phyloP scores from a whole-genome alignment of 2,797 vertebrate genomes.

The Psittacula echo region DNA sequence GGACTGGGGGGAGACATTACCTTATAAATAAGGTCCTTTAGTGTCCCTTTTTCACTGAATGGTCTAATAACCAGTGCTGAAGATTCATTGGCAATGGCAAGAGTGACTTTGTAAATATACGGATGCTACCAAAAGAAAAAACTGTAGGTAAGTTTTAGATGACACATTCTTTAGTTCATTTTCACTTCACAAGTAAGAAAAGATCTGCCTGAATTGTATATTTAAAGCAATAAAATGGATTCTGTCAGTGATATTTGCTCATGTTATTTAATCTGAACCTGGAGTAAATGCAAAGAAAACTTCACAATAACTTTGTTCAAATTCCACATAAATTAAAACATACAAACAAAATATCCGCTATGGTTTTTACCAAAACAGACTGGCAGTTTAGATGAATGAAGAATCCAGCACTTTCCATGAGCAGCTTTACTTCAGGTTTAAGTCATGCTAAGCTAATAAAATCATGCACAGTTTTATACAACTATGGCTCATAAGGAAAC shows the following conservation, averaged over 20 bases:
- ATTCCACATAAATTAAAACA: background rate
- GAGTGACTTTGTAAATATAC: slow-evolving; percentile 88
- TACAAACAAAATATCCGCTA: background rate
- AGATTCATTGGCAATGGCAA: slow-evolving; percentile 91
- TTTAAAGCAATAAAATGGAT: background rate
- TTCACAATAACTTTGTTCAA: background rate
- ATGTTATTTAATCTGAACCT: background rate
- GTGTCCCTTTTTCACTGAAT: slow-evolving; percentile 92
- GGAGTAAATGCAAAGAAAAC: slow-evolving; percentile 11
- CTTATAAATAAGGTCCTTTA: slow-evolving; percentile 97
- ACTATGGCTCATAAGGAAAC: background rate
- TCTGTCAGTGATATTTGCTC: background rate
- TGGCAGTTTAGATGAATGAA: background rate
- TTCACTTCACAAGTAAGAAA: background rate
- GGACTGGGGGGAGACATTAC: slow-evolving; percentile 67
- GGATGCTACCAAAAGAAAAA: slow-evolving; percentile 84
- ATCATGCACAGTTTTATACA: background rate
- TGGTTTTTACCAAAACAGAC: background rate
- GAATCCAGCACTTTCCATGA: background rate
- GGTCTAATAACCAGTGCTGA: slow-evolving; percentile 91
- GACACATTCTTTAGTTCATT: background rate
- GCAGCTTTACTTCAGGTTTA: background rate
- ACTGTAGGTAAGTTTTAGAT: background rate
- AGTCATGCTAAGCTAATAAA: background rate
- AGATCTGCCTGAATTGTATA: background rate